Conservation (phyloP, 1,140 invertebrate species). For the Oryctes rhinoceros region DNA sequence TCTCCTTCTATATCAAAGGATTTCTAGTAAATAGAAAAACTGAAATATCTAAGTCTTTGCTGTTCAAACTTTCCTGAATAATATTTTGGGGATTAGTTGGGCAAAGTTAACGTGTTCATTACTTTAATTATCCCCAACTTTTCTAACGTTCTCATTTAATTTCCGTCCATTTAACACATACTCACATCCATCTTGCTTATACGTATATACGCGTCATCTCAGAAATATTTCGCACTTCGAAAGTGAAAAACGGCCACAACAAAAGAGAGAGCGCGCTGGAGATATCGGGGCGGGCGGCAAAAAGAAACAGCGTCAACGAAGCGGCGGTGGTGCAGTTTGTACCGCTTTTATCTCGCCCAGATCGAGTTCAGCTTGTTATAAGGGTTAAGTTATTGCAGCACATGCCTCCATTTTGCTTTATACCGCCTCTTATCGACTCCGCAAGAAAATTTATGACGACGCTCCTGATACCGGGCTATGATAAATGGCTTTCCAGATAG, state of each 20-base stretch:
- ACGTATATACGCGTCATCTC: neutral
- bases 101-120: too few species aligned
- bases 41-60: too few species aligned
- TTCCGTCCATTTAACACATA: too few species aligned
- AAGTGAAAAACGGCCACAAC: neutral
- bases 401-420: slow-evolving; percentile 55
- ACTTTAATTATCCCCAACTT: too few species aligned
- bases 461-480: slow-evolving; percentile 56
- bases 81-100: too few species aligned
- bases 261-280: neutral
- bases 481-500: slow-evolving; percentile 61
- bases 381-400: slow-evolving; percentile 56
- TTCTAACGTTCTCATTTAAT: too few species aligned
- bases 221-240: neutral
- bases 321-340: slow-evolving; percentile 11
- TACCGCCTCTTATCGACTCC: slow-evolving; percentile 56
- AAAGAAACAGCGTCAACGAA: neutral
- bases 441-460: slow-evolving; percentile 56
- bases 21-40: too few species aligned
- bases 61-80: too few species aligned
- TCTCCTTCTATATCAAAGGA: too few species aligned
- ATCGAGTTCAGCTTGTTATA: slow-evolving; percentile 46
- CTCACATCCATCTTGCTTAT: too few species aligned
- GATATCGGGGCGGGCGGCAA: neutral
- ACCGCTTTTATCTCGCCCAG: slow-evolving; percentile 26